phyloP scores from a whole-genome alignment of 2,113 vertebrate genomes.

The Clarias macrocephalus region DNA sequence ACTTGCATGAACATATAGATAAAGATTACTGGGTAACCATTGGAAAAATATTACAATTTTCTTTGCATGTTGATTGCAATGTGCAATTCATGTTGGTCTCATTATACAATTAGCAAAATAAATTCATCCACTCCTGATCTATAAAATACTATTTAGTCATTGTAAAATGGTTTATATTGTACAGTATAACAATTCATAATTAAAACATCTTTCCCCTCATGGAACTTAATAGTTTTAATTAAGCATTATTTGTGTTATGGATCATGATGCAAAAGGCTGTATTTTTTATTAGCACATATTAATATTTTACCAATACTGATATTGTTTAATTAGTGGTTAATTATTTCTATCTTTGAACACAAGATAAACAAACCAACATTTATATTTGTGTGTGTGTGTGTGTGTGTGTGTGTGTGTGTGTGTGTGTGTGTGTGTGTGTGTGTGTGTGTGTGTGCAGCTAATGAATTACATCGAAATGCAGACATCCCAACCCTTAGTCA shows the following conservation, averaged over 20 bases:
- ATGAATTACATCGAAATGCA: constrained; percentile 62
- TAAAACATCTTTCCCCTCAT: neutral
- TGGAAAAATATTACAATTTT: neutral
- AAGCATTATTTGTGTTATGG: neutral
- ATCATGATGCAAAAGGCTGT: neutral
- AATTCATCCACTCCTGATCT: neutral
- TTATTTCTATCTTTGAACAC: neutral
- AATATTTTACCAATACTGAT: neutral
- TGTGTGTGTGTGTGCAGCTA: constrained; percentile 60
- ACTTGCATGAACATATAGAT: neutral
- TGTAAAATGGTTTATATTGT: neutral
- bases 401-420: constrained; percentile 42
- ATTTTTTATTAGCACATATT: neutral
- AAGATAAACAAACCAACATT: neutral
- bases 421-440: constrained; percentile 26
- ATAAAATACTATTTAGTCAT: neutral
- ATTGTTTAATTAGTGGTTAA: neutral
- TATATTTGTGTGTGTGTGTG: constrained; percentile 44
- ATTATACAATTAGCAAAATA: neutral
- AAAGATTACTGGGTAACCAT: neutral
- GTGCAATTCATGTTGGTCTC: neutral
- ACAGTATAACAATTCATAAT: neutral
- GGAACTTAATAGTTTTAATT: neutral
- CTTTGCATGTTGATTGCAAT: neutral
- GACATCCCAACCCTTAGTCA: constrained; percentile 72